Evolutionary conservation across 2,113 vertebrate species (phyloP), one percentile per base, ranked within the genome.

Genomic region (Nannobrachium achirus): DNA sequence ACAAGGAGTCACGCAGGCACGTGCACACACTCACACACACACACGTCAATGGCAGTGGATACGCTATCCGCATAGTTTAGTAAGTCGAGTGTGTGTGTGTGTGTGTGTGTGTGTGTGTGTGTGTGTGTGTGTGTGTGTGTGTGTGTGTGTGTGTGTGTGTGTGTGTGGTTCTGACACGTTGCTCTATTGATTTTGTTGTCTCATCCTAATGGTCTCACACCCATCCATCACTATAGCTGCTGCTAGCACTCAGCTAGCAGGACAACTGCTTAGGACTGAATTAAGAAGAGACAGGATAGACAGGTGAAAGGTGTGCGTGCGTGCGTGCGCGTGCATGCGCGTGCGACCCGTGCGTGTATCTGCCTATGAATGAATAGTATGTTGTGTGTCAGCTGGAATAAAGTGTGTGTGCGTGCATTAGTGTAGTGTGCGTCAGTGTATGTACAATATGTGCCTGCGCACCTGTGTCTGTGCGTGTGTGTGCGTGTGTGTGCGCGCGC

Each of bases 151-250:
- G 48, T 56, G 52, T 66, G 38, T 18, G 42, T 38, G 53, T 56
- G 53, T 38, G 62, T 19, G 15, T 13, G 56, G 56, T 19, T 13
- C 74, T 78, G 81, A 79, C 87, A 73, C 50, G 18, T 62, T 10
- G 53, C 4, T 80, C 78, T 82, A 88, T 89, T 86, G 89, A 90
- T 90, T 88, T 84, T 70, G 78, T 88, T 87, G 86, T 83, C 81
- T 84, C 78, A 75, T 79, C 81, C 76, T 89, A 88, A 90, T 87
- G 86, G 88, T 87, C 72, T 80, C 75, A 73, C 84, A 61, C 62
- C 84, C 78, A 84, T 85, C 86, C 87, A 89, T 89, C 87, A 85
- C 77, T 18, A n/a, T n/a, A 75, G 71, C 58, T 0, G 13, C 72
- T 76, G 66, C 66, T 63, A 62, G 78, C 70, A 73, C 83, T 80